Conservation (phyloP, 2,797 vertebrate genomes). For the Chrosomus eos region DNA sequence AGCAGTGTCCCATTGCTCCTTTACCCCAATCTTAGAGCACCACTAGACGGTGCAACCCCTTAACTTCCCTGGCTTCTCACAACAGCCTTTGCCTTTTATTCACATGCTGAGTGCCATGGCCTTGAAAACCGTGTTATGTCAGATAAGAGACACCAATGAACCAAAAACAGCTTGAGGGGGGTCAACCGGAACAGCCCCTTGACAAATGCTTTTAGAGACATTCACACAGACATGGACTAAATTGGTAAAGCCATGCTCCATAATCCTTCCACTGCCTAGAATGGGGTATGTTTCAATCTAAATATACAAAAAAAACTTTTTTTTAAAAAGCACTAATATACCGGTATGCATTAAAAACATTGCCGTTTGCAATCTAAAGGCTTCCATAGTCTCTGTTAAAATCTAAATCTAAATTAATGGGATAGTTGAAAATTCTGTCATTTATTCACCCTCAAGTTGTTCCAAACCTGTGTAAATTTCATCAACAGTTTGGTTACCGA, state of each 20-base stretch:
- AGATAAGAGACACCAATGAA: constrained; percentile 28
- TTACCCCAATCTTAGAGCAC: constrained; percentile 30
- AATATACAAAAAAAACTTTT: not conserved
- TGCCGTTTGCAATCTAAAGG: not conserved
- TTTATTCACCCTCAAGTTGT: no score
- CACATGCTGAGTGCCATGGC: not conserved
- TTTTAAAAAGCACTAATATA: not conserved
- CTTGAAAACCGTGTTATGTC: constrained; percentile 28
- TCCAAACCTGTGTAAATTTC: not conserved
- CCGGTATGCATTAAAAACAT: not conserved
- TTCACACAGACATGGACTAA: constrained; percentile 17
- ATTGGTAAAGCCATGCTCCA: not conserved
- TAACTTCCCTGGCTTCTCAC: constrained; percentile 45
- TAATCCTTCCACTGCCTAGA: constrained; percentile 3
- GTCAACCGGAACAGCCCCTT: not conserved
- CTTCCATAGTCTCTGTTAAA: not conserved
- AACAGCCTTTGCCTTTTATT: constrained; percentile 49
- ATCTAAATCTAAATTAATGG: not conserved
- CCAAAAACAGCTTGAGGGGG: constrained; percentile 23
- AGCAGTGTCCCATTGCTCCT: constrained; percentile 78
- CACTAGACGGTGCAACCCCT: constrained; percentile 50
- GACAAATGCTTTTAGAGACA: not conserved
- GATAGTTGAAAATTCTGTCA: not conserved
- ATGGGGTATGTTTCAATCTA: not conserved
- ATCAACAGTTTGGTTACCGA: not conserved